Base-by-base conservation (phyloP, 2,888 invertebrate species). In the Trimorus sp. region DNA sequence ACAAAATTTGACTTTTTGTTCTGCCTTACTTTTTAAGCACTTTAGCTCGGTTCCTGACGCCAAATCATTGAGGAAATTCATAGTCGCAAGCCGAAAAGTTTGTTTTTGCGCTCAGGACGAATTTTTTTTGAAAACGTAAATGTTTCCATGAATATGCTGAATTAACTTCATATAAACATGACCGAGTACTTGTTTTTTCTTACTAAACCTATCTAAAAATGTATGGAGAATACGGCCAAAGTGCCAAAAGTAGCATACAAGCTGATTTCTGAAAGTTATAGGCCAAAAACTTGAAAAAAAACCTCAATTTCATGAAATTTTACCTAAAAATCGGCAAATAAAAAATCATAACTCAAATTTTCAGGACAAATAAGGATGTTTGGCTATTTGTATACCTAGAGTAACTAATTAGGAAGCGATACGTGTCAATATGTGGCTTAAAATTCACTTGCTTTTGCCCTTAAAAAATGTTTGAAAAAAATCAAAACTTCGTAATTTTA, bases 161-260 rank as follows among this genome's bases (percentile, higher is more conserved):
- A 45, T 45, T 45, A 45, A 45, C 45, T 45, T 45, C 45, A 45
- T 45, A 45, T 45, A 45, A 45, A 2, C 45, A 1, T 45, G 6
- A 45, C 45, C 12, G 2, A 45, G 45, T 45, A 45, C 6, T 45
- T 45, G 45, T 45, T 45, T 9, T 45, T 45, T 45, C 45, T 11
- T 2, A 45, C 12, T 45, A 6, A 45, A 45, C 45, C 9, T 45
- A 45, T 45, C 26, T 26, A 4, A 26, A 26, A 26, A 26, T 26
- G 26, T 26, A 26, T 26, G 26, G 26, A 26, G 26, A 26, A n/a
- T n/a, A n/a, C n/a, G n/a, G n/a, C 26, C 26, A 26, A 26, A 45
- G 45, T 45, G 45, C 12, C 45, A 45, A 45, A 45, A 45, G 45
- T 45, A 45, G 45, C 45, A 45, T 45, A 45, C 45, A 45, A 45